Evolutionary conservation across 2,888 invertebrate genomes (phyloP).

Genomic region (Hedychridium roseum): DNA sequence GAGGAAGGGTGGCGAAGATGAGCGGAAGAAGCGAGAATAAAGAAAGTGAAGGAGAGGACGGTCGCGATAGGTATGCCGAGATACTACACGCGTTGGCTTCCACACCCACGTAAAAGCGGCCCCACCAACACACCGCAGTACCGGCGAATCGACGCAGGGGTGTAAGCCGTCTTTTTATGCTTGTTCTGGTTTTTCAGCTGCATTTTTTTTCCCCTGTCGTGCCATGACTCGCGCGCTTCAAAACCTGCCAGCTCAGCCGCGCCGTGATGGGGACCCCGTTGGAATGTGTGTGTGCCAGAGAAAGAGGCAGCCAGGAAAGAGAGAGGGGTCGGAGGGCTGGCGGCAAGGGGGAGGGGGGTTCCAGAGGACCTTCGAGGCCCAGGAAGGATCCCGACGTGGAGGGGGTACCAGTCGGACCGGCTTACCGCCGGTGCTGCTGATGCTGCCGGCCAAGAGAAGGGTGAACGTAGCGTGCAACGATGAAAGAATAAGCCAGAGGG

Average conservation of each 20-base stretch:
- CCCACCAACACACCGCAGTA: too few relatives aligned
- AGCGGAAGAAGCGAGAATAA: too few relatives aligned
- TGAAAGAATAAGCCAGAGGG: too few relatives aligned
- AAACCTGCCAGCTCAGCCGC: conserved; percentile 50
- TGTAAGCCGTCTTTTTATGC: conserved; percentile 47
- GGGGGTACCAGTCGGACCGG: conserved; percentile 59
- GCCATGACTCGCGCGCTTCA: conserved; percentile 52
- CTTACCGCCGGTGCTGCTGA: conserved; percentile 40
- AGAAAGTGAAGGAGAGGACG: too few relatives aligned
- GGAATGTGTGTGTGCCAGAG: conserved; percentile 16
- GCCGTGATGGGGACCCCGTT: too few relatives aligned
- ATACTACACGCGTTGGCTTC: too few relatives aligned
- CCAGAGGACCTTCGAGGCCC: conserved; percentile 67
- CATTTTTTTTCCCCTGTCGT: conserved; percentile 50
- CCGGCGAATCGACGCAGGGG: conserved; percentile 32
- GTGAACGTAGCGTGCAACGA: background rate
- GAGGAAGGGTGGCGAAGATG: too few relatives aligned
- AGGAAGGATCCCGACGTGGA: conserved; percentile 73
- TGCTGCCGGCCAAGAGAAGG: background rate
- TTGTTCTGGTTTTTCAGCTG: conserved; percentile 54
- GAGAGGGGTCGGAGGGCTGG: too few relatives aligned
- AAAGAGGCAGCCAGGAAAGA: conserved; percentile 28
- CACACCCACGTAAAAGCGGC: too few relatives aligned
- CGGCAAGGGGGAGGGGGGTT: conserved; percentile 26
- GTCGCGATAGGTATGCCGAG: too few relatives aligned